A percentile compares a stretch with the other conserved stretches of the same genome.
Conservation (phyloP, 2,797 vertebrate genomes). For the Poecilia picta region DNA sequence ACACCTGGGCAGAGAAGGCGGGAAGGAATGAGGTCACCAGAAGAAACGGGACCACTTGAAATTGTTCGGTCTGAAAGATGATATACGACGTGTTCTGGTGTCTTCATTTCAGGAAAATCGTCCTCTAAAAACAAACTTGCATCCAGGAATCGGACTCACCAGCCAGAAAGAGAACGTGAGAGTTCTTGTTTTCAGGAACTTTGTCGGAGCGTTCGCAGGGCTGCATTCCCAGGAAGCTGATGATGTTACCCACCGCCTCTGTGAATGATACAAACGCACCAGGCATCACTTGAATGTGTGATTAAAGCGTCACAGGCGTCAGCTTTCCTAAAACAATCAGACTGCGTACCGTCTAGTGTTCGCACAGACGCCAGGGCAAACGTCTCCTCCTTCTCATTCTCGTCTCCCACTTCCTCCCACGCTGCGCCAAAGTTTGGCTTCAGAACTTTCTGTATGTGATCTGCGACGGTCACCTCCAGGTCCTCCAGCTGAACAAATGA, state of each 20-base stretch:
- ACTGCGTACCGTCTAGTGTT: conserved; percentile 88
- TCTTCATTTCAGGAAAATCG: background rate
- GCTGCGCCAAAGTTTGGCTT: conserved; percentile 95
- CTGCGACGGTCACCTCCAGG: conserved; percentile 91
- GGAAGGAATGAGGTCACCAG: background rate
- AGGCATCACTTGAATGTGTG: background rate
- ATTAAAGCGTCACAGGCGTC: background rate
- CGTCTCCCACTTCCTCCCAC: conserved; percentile 95
- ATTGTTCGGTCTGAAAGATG: background rate
- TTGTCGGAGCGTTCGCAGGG: conserved; percentile 97
- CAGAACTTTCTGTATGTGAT: conserved; percentile 95
- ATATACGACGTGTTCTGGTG: background rate
- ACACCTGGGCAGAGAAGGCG: conserved; percentile 79
- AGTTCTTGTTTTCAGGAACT: conserved; percentile 97
- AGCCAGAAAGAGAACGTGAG: conserved; percentile 91
- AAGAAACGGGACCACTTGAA: background rate
- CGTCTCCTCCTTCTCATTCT: conserved; percentile 96
- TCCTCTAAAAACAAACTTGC: background rate
- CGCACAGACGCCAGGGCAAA: conserved; percentile 94
- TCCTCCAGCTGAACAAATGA: conserved; percentile 88
- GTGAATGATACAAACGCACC: conserved; percentile 26
- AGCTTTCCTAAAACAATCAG: background rate
- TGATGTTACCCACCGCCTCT: conserved; percentile 96
- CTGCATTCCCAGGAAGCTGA: conserved; percentile 97
- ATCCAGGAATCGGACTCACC: conserved; percentile 76